Conservation (phyloP, 2,797 vertebrate species). For the Hypotaenidia okinawae region DNA sequence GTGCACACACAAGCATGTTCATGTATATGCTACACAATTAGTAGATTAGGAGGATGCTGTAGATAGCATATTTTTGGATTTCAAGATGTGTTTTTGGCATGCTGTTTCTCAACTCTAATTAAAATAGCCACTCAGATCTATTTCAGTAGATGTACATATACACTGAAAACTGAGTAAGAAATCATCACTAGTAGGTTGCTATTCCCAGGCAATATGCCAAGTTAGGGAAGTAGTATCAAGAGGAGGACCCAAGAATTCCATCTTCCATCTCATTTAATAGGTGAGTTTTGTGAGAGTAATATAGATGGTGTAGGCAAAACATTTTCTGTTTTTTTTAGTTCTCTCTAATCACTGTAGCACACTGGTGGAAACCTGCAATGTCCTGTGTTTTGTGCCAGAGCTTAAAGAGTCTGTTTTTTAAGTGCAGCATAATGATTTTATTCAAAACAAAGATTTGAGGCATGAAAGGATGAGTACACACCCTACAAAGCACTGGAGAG, state of each 20-base stretch:
- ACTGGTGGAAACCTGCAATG: background rate
- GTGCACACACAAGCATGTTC: background rate
- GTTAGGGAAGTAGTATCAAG: background rate
- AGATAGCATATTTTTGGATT: background rate
- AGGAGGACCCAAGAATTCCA: background rate
- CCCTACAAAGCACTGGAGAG: background rate
- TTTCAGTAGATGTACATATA: background rate
- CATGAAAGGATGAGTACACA: background rate
- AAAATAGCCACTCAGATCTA: conserved; percentile 20
- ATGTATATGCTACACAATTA: background rate
- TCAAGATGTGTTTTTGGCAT: background rate
- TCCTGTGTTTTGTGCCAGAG: background rate
- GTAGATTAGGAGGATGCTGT: background rate
- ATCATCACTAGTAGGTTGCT: background rate
- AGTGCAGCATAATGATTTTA: background rate
- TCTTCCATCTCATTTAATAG: background rate
- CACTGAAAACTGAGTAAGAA: background rate
- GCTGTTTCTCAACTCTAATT: background rate
- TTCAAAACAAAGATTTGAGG: background rate
- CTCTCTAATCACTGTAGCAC: background rate
- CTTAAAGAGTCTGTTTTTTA: background rate
- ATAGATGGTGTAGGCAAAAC: background rate
- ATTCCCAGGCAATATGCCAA: background rate
- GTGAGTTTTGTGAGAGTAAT: background rate
- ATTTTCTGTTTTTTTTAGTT: background rate